Evolutionary conservation across 1,140 invertebrate species (phyloP), one percentile per base, ranked within the genome.

Genomic region (Monochamus saltuarius): DNA sequence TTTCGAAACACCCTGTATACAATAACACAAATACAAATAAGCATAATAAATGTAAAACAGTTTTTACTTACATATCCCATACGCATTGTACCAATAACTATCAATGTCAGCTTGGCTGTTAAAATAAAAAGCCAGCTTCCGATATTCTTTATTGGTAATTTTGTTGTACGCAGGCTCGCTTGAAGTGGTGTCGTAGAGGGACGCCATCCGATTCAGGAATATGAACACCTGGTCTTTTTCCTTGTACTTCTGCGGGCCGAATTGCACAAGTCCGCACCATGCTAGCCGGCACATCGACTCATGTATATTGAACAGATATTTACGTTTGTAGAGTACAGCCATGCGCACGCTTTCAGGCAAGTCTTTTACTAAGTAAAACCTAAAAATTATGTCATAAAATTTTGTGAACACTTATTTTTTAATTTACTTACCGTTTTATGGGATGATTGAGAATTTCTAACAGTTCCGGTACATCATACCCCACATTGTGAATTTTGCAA

Each of bases 31-130:
- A n/a, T n/a, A n/a, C n/a, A n/a, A n/a, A n/a, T n/a, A n/a, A n/a
- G n/a, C n/a, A n/a, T n/a, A n/a, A n/a, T n/a, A n/a, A n/a, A n/a
- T n/a, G n/a, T n/a, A n/a, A n/a, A n/a, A n/a, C n/a, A n/a, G n/a
- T n/a, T n/a, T n/a, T n/a, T 85, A 82, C 17, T 89, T 80, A 61
- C 85, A 85, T 43, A 86, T 85, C 29, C 81, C 81, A 80, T 85
- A 85, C 72, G 91, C 76, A 43, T 89, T 84, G 52, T 81, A 81
- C 90, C 90, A 92, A 72, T 89, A 92, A n/a, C 83, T 79, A 8
- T 86, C 81, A 0, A 92, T 73, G 60, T 84, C 81, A 7, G 81
- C 68, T 1, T 81, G 68, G 2, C 72, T 77, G 0, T 79, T 61
- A 61, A 92, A 89, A 17, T 74, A 57, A 66, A 86, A 91, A 0